Conservation (phyloP, 2,888 invertebrate genomes). For the Acleris sparsana region DNA sequence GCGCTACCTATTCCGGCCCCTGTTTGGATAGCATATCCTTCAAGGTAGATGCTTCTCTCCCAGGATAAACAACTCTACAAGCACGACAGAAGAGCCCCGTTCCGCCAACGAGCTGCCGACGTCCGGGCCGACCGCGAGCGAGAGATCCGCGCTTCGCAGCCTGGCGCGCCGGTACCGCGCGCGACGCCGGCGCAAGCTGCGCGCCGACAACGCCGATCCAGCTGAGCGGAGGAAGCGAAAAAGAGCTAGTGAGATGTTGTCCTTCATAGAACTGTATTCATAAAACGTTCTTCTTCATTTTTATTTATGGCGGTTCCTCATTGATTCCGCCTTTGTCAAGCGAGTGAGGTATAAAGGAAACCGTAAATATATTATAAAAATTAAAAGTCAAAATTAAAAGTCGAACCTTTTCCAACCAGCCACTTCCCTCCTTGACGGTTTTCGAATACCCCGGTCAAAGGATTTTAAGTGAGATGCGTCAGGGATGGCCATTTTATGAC, state of each 20-base stretch:
- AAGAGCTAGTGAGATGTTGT: constrained; percentile 68
- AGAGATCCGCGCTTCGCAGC: constrained; percentile 85
- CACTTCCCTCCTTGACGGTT: no score
- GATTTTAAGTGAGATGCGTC: no score
- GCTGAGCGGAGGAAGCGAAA: constrained; percentile 80
- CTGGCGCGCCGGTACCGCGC: constrained; percentile 87
- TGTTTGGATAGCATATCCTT: background rate
- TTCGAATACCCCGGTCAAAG: no score
- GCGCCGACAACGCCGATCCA: constrained; percentile 70
- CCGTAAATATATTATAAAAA: no score
- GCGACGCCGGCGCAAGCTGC: constrained; percentile 72
- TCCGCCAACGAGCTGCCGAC: constrained; percentile 85
- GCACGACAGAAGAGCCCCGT: constrained; percentile 74
- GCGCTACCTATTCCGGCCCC: no score
- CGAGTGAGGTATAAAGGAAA: no score
- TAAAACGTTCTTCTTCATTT: background rate
- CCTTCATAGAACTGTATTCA: background rate
- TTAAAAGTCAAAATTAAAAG: no score
- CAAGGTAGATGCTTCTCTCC: background rate
- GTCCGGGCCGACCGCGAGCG: constrained; percentile 86
- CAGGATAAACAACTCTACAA: constrained; percentile 63
- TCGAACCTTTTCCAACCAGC: no score
- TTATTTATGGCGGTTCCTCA: background rate
- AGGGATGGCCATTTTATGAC: no score
- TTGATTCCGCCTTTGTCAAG: background rate